These are phyloP conservation scores for Alcis repandata DNA, from an alignment of 2,888 invertebrate genomes.

Conservation along the genomic window DNA sequence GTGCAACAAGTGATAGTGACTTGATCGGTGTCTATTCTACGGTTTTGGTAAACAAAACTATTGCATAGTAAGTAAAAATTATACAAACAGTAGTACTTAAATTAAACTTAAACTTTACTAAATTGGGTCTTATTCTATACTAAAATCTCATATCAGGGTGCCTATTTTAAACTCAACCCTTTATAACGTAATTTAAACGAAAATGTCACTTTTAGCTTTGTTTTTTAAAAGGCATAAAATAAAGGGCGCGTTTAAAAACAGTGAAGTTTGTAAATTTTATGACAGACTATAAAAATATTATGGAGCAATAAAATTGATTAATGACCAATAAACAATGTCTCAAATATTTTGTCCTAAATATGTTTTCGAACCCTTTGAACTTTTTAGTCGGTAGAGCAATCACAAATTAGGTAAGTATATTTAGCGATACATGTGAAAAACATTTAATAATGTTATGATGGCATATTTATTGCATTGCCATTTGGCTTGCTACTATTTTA, in stretches of 20 bases:
- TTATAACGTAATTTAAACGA: too few relatives aligned
- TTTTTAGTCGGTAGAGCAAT: not conserved
- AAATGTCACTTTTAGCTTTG: too few relatives aligned
- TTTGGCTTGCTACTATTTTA: too few relatives aligned
- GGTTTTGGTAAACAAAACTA: not conserved
- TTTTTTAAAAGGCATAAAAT: slow-evolving; percentile 8
- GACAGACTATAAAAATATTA: slow-evolving; percentile 12
- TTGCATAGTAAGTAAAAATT: slow-evolving; percentile 12
- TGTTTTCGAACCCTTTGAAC: not conserved
- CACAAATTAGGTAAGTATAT: too few relatives aligned
- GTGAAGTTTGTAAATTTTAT: slow-evolving; percentile 6
- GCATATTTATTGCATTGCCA: too few relatives aligned
- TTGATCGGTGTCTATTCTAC: not conserved
- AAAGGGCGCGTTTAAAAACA: not conserved
- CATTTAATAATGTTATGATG: too few relatives aligned
- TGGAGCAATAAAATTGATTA: slow-evolving; percentile 8
- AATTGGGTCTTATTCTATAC: too few relatives aligned
- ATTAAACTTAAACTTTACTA: too few relatives aligned
- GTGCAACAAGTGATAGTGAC: slow-evolving; percentile 33
- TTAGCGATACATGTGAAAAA: too few relatives aligned
- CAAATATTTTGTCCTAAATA: slow-evolving; percentile 5
- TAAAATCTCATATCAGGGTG: too few relatives aligned
- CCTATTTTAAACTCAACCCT: too few relatives aligned
- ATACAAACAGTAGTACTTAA: too few relatives aligned
- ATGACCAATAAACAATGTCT: slow-evolving; percentile 6